Evolutionary conservation across 2,797 vertebrate genomes (phyloP).

Genomic region (Adrianichthys oophorus): DNA sequence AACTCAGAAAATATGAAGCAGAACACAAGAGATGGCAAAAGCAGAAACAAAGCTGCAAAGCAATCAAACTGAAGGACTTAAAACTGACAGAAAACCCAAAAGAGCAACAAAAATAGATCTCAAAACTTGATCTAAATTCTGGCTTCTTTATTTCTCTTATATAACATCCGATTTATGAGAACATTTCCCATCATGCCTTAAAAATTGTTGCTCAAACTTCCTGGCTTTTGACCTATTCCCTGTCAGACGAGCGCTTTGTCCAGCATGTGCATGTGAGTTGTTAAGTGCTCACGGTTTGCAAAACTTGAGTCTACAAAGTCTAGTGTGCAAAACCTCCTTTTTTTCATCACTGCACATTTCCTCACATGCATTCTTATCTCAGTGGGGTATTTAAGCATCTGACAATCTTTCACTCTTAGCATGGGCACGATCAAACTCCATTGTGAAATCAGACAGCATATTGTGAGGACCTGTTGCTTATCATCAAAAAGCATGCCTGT

Average conservation of each 20-base stretch:
- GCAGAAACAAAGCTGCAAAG: too few relatives aligned
- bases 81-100: too few relatives aligned
- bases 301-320: slow-evolving; percentile 7
- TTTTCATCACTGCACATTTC: slow-evolving; percentile 36
- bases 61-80: too few relatives aligned
- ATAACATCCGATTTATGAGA: slow-evolving; percentile 1
- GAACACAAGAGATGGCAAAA: too few relatives aligned
- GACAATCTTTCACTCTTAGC: slow-evolving; percentile 24
- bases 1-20: too few relatives aligned
- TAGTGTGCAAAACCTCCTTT: slow-evolving; percentile 17
- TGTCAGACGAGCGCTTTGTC: slow-evolving; percentile 19
- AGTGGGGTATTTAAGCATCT: slow-evolving; percentile 1
- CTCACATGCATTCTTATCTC: slow-evolving; percentile 39
- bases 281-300: slow-evolving; percentile 22
- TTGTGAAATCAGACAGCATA: slow-evolving; percentile 41
- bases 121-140: neutral
- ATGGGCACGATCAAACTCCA: slow-evolving; percentile 20
- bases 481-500: slow-evolving; percentile 11
- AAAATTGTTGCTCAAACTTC: neutral
- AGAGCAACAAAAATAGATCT: neutral
- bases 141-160: neutral
- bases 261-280: neutral
- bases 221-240: slow-evolving; percentile 6
- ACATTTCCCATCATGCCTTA: neutral
- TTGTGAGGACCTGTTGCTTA: slow-evolving; percentile 15